Conservation (phyloP, 2,888 invertebrate genomes). For the Hemicrepidius hirtus region DNA sequence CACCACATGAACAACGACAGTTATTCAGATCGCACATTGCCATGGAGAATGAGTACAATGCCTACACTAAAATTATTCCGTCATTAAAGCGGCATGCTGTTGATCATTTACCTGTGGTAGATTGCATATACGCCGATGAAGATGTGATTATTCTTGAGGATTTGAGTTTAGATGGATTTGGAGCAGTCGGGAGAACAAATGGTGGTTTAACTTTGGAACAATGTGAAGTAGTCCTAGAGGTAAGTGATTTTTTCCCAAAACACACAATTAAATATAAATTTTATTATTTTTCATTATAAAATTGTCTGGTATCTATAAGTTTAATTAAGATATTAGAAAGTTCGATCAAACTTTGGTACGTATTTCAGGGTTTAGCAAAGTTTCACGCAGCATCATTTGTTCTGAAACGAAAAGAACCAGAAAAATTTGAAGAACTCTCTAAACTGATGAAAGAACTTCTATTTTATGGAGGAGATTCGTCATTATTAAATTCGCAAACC, state of each 20-base stretch:
- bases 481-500: background rate
- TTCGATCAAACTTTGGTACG: background rate
- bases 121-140: constrained; percentile 18
- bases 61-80: constrained; percentile 55
- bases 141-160: constrained; percentile 52
- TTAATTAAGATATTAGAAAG: too few relatives aligned
- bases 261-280: too few relatives aligned
- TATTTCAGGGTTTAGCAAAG: constrained; percentile 53
- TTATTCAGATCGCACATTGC: constrained; percentile 18
- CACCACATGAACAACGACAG: constrained; percentile 2
- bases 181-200: constrained; percentile 37
- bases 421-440: constrained; percentile 18
- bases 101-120: constrained; percentile 9
- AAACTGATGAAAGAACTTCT: constrained; percentile 36
- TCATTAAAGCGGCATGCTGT: constrained; percentile 47
- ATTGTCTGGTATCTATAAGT: too few relatives aligned
- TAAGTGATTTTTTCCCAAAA: constrained; percentile 4
- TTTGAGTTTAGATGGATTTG: constrained; percentile 45
- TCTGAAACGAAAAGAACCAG: constrained; percentile 47
- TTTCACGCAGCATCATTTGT: constrained; percentile 58
- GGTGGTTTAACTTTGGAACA: constrained; percentile 46
- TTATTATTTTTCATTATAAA: background rate
- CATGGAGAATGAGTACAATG: constrained; percentile 54
- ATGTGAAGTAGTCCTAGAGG: constrained; percentile 44
- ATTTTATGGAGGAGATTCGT: constrained; percentile 13